phyloP scores from a whole-genome alignment of 2,888 invertebrate genomes.

The Agrypnus murinus region DNA sequence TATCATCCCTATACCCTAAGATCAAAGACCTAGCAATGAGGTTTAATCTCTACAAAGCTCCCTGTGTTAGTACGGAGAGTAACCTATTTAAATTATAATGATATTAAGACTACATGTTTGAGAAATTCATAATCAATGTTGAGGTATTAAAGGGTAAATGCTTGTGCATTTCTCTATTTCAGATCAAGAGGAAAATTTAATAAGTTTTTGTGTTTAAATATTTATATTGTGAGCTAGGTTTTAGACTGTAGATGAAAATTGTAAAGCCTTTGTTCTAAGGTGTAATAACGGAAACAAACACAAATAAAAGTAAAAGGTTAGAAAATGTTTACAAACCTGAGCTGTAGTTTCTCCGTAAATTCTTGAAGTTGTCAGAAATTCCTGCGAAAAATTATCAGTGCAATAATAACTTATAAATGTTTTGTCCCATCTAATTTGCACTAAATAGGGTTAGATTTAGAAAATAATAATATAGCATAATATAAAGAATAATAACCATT shows the following conservation, averaged over 20 bases:
- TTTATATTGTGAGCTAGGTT: too few species aligned
- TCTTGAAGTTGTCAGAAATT: conserved; percentile 40
- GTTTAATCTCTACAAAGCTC: conserved; percentile 51
- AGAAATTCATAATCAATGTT: conserved; percentile 43
- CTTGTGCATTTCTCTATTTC: not conserved
- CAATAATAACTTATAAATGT: not conserved
- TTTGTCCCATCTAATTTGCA: conserved; percentile 23
- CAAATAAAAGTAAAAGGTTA: too few species aligned
- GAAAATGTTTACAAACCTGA: conserved; percentile 35
- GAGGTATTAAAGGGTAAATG: conserved; percentile 34
- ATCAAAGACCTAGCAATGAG: conserved; percentile 50
- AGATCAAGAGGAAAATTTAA: conserved; percentile 26
- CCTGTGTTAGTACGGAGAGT: conserved; percentile 42
- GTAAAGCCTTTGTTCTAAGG: too few species aligned
- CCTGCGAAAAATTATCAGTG: conserved; percentile 34
- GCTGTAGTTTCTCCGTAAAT: conserved; percentile 37
- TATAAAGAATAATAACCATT: too few species aligned
- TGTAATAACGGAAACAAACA: too few species aligned
- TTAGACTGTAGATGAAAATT: too few species aligned
- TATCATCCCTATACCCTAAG: conserved; percentile 49
- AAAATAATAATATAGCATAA: too few species aligned
- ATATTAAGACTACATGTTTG: conserved; percentile 45
- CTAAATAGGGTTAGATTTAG: too few species aligned
- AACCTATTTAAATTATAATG: conserved; percentile 51
- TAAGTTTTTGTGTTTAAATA: not conserved